phyloP scores from a whole-genome alignment of 2,888 invertebrate species.

The Priocnemis perturbator region DNA sequence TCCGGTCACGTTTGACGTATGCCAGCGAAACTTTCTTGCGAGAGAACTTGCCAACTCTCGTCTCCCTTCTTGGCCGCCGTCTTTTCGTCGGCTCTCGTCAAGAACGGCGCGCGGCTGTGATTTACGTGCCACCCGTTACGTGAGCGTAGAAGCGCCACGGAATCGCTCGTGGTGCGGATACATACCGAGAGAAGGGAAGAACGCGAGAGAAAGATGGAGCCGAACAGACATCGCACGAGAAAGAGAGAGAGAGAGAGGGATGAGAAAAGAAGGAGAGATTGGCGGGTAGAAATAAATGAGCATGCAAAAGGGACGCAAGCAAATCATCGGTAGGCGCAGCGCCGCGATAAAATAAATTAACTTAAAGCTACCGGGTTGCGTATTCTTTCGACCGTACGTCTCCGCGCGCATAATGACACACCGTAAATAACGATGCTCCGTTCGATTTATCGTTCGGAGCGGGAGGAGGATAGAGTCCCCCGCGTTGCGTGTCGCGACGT shows the following conservation, averaged over 20 bases:
- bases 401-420: slow-evolving; percentile 62
- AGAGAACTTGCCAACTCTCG: slow-evolving; percentile 6
- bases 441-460: slow-evolving; percentile 62
- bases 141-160: slow-evolving; percentile 18
- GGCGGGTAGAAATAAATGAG: slow-evolving; percentile 22
- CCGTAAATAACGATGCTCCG: slow-evolving; percentile 65
- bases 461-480: slow-evolving; percentile 7
- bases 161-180: slow-evolving; percentile 36
- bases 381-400: slow-evolving; percentile 50
- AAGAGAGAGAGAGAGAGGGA: slow-evolving; percentile 29
- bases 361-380: slow-evolving; percentile 68
- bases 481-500: slow-evolving; percentile 13
- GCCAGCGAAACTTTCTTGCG: not conserved
- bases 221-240: slow-evolving; percentile 6
- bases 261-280: slow-evolving; percentile 20
- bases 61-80: not conserved
- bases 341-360: slow-evolving; percentile 72
- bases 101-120: not conserved
- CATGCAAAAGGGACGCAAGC: slow-evolving; percentile 42
- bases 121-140: slow-evolving; percentile 30
- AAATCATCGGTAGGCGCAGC: slow-evolving; percentile 57
- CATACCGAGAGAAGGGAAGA: slow-evolving; percentile 22
- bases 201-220: slow-evolving; percentile 6
- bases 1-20: slow-evolving; percentile 7
- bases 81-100: not conserved